Base-by-base conservation (phyloP, 2,797 vertebrate genomes). In the Etheostoma perlongum region DNA sequence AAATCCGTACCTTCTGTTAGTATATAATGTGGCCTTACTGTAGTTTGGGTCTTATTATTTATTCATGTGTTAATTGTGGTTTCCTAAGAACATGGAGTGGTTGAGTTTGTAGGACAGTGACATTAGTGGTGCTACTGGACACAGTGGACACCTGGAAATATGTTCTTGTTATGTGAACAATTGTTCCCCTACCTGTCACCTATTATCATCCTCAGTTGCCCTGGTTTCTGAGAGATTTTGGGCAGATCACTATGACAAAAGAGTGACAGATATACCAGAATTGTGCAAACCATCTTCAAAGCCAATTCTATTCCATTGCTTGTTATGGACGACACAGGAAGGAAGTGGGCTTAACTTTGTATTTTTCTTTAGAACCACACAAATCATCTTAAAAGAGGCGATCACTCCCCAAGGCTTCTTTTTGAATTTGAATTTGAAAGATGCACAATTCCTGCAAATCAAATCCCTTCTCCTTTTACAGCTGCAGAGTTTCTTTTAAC, bases 401-500 rank as follows among this genome's bases (percentile, higher is more conserved):
- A 62, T 75, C 44, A 60, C 65, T 69, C 72, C 47, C 68, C 46
- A 40, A 23, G 65, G 71, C 65, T 66, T 78, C 12, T 69, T 70
- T 79, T 49, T 75, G 11, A 44, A 44, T 44, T 46, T 9, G 1
- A 79, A 79, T 85, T 80, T 61, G 47, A 67, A 52, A 55, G 71
- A 83, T 53, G 47, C 42, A 52, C 58, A 52, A 54, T 40, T 68
- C 47, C 48, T 51, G 72, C 48, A 73, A 71, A 86, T 83, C 33
- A 67, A 83, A 85, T 84, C 55, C 67, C 23, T 21, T 53, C 55
- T 30, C 2, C 67, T 85, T 67, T 78, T 40, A 72, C 23, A 18
- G 62, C 69, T 49, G 33, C 33, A 49, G 52, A 75, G 72, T 64
- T 33, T 82, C 19, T 76, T 61, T 71, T 42, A 70, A 69, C 53